These are phyloP conservation scores for Sternarchorhynchus goeldii DNA, from an alignment of 2,797 vertebrate species.

Conservation along the genomic window DNA sequence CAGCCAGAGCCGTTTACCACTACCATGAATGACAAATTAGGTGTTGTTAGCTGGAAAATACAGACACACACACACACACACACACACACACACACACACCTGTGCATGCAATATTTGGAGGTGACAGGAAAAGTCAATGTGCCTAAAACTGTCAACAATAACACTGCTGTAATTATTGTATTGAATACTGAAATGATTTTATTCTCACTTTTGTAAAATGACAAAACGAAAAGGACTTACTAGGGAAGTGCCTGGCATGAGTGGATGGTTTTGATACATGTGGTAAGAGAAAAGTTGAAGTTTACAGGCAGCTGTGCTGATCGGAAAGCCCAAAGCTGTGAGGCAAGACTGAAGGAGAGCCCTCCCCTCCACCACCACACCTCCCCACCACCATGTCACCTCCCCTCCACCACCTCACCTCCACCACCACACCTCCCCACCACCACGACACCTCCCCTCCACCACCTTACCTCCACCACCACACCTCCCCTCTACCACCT, in stretches of 20 bases:
- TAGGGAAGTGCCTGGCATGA: not conserved
- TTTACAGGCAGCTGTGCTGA: too few relatives aligned
- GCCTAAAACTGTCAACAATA: not conserved
- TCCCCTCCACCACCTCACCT: too few relatives aligned
- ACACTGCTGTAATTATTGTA: constrained; percentile 2
- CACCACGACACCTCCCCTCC: too few relatives aligned
- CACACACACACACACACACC: not conserved
- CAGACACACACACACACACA: constrained; percentile 31
- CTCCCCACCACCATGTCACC: too few relatives aligned
- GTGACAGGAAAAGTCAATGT: not conserved
- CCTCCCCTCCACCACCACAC: too few relatives aligned
- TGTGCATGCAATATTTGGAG: not conserved
- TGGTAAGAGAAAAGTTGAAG: constrained; percentile 15
- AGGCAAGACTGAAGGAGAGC: too few relatives aligned
- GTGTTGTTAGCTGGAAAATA: constrained; percentile 16
- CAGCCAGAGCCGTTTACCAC: not conserved
- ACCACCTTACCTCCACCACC: too few relatives aligned
- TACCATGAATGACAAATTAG: not conserved
- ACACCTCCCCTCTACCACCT: too few relatives aligned
- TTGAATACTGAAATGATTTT: not conserved
- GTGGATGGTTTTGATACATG: constrained; percentile 14
- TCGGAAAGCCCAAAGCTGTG: too few relatives aligned
- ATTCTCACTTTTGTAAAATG: not conserved
- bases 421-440: too few relatives aligned
- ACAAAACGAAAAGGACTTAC: not conserved